Conservation (phyloP, 1,140 invertebrate genomes). For the Zaprionus vittiger region DNA sequence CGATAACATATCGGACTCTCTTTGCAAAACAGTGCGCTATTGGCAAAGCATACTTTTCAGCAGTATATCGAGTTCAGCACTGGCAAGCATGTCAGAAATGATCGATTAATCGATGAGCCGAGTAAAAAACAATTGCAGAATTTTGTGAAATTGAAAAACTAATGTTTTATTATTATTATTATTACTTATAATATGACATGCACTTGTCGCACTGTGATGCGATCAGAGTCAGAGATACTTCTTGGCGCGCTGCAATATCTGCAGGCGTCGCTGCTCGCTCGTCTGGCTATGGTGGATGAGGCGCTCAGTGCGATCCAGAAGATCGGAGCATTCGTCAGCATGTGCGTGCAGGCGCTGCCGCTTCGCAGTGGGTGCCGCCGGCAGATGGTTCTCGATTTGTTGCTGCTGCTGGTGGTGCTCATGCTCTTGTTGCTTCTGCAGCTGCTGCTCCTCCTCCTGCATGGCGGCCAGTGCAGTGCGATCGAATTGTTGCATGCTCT, state of each 20-base stretch:
- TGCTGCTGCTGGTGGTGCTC: neutral
- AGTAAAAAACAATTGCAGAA: neutral
- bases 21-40: no score
- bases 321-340: neutral
- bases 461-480: neutral
- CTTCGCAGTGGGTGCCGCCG: neutral
- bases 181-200: neutral
- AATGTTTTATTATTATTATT: neutral
- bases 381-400: constrained; percentile 18
- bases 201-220: neutral
- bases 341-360: constrained; percentile 17
- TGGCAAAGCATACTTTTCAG: no score
- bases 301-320: constrained; percentile 33
- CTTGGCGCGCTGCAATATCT: constrained; percentile 34
- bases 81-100: no score
- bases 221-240: constrained; percentile 36
- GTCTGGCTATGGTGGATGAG: constrained; percentile 15
- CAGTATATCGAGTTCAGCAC: neutral
- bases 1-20: no score
- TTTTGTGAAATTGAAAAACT: neutral
- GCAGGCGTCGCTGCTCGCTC: constrained; percentile 28
- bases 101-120: neutral
- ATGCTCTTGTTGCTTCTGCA: neutral
- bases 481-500: neutral
- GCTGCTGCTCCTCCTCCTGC: constrained; percentile 1